Evolutionary conservation across 1,140 invertebrate genomes (phyloP).

Genomic region (Scaptomyza graminum): DNA sequence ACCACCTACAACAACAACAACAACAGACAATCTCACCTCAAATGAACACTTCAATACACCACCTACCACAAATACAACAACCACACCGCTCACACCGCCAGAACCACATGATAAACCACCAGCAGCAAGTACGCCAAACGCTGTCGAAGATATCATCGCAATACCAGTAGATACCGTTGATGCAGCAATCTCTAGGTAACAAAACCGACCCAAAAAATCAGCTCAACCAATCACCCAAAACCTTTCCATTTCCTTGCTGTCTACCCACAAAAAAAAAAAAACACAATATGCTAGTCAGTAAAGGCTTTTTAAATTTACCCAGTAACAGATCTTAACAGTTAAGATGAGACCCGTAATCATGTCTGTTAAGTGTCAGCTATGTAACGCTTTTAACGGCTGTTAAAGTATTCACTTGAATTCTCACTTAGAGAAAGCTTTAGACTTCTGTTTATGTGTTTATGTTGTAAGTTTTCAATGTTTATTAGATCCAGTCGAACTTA

Average conservation of each 20-base stretch:
- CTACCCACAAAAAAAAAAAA: too few relatives aligned
- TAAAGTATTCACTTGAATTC: too few relatives aligned
- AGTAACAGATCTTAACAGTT: too few relatives aligned
- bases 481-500: too few relatives aligned
- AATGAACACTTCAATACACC: conserved; percentile 59
- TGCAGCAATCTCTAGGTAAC: conserved; percentile 74
- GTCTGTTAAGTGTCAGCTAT: neutral
- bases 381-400: neutral
- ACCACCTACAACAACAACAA: conserved; percentile 42
- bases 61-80: conserved; percentile 69
- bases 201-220: conserved; percentile 1
- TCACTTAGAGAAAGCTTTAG: too few relatives aligned
- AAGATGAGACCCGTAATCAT: too few relatives aligned
- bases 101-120: conserved; percentile 58
- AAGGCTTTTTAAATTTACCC: neutral
- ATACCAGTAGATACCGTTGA: conserved; percentile 80
- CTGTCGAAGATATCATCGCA: conserved; percentile 68
- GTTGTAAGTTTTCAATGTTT: too few relatives aligned
- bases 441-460: too few relatives aligned
- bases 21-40: conserved; percentile 32
- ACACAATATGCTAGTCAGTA: neutral
- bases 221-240: neutral
- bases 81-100: conserved; percentile 74
- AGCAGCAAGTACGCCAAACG: conserved; percentile 69
- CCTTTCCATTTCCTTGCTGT: neutral